A percentile compares a stretch with the other conserved stretches of the same genome.
phyloP scores from a whole-genome alignment of 2,113 vertebrate genomes.

The Hemibagrus wyckioides region DNA sequence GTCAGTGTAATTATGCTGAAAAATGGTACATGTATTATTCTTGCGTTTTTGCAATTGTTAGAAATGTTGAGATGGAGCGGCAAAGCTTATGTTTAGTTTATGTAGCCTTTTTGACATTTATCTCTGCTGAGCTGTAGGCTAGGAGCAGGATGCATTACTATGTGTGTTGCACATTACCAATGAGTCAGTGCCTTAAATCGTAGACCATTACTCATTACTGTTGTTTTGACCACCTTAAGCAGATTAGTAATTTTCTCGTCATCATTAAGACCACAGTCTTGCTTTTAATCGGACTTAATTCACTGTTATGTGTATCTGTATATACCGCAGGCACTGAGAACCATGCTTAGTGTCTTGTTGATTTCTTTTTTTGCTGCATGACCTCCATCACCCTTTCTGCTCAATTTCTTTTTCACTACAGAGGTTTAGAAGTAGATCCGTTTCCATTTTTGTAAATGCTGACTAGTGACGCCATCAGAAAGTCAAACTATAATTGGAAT shows the following conservation, averaged over 20 bases:
- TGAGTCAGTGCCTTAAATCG: constrained; percentile 48
- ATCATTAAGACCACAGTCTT: constrained; percentile 54
- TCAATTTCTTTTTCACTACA: background rate
- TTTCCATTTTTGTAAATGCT: constrained; percentile 34
- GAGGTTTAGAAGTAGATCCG: constrained; percentile 6
- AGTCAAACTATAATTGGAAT: constrained; percentile 49
- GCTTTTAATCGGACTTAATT: constrained; percentile 49
- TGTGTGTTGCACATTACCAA: constrained; percentile 15
- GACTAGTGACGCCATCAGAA: constrained; percentile 27
- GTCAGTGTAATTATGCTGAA: constrained; percentile 13
- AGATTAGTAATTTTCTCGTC: constrained; percentile 66
- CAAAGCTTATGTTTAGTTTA: constrained; percentile 22
- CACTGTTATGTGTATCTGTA: constrained; percentile 31
- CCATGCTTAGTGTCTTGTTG: background rate
- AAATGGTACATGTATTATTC: background rate
- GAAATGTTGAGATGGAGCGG: constrained; percentile 32
- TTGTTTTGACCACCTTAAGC: constrained; percentile 60
- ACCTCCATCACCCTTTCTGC: background rate
- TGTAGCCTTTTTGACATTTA: constrained; percentile 27
- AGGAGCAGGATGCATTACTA: constrained; percentile 33
- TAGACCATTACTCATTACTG: constrained; percentile 23
- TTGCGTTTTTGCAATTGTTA: constrained; percentile 1
- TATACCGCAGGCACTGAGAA: background rate
- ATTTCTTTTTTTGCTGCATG: background rate
- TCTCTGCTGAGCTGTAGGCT: background rate